Base-by-base conservation (phyloP, 2,797 vertebrate genomes). In the Siniperca scherzeri region DNA sequence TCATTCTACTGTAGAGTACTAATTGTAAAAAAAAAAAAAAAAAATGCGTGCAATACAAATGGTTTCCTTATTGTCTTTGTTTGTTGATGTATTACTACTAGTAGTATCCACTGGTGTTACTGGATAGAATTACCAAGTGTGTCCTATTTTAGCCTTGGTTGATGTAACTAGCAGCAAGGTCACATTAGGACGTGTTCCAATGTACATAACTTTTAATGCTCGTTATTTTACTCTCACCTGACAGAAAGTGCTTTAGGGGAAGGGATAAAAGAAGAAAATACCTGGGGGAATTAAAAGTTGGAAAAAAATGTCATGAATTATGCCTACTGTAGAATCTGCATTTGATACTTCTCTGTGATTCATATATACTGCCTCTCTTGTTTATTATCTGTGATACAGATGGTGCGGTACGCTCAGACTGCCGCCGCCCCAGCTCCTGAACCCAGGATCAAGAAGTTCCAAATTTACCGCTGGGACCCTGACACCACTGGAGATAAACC, bases 381-480 rank as follows among this genome's bases (percentile, higher is more conserved):
- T 69, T 66, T 52, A 2, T 60, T 65, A 16, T 70, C 40, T 74
- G n/a, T 77, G 59, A 53, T 66, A 4, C 83, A 96, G 95, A 85
- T 87, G 80, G 91, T 91, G 42, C 91, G 93, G 7, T 85, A 86
- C 1, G 95, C 85, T 0, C 97, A 97, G 87, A 96, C 96, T 0
- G 95, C 95, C 0, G 94, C 96, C 0, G 95, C 94, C 1, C 53
- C 88, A 3, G 94, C 90, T 30, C 87, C 91, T 59, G 89, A 94
- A 87, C 87, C 93, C 44, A 90, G 96, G 36, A 73, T 98, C 67
- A 99, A 99, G 93, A 98, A 95, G 80, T 98, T 99, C 77, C 96
- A 98, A 74, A 95, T 99, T 78, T 99, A 99, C 91, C 95, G 98
- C 78, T 98, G 98, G 98, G 97, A 98, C 85, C 98, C 98, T 0